Base-by-base conservation (phyloP, 2,888 invertebrate species). In the Dryobota labecula region DNA sequence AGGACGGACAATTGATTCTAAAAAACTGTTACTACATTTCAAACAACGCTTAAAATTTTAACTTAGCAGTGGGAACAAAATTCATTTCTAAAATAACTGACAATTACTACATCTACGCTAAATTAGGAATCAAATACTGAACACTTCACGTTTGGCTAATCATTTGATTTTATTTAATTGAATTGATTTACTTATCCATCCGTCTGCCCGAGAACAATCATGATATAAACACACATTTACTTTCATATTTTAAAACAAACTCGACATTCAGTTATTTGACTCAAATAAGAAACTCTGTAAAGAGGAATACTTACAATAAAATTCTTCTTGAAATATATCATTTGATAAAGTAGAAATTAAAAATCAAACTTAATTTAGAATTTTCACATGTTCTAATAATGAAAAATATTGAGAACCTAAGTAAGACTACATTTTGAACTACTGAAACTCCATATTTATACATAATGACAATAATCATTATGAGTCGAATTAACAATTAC, bases 91-190 rank as follows among this genome's bases (percentile, higher is more conserved):
- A 78, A 76, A 71, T 62, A 79, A 76, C 65, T 73, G 80, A 79
- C 64, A 80, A 80, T 85, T 80, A 73, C 70, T 84, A 80, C 36
- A 76, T 60, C 73, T 86, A 84, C n/a, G 13, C 65, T 84, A 80
- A 86, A 85, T 85, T 88, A 90, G 69, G 84, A 92, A 91, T 90
- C 87, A 90, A 90, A 90, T 92, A 92, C 89, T 92, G 92, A 93
- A 93, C 92, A 93, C 92, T 88, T 91, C 77, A 78, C 85, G 87
- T 92, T 92, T 92, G 91, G 91, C 90, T 89, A 90, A 78, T 81
- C 73, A 83, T 87, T 87, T 89, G 85, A 87, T 89, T 90, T 84
- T 72, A 79, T 84, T 84, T 84, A 84, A 83, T 83, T 84, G 45
- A 84, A 68, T 81, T 83, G 67, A 85, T 82, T 80, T 80, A 83